Percentiles rank a stretch among this genome's conserved stretches.
These are phyloP conservation scores for Zapornia atra DNA, from an alignment of 2,113 vertebrate genomes.

Conservation along the genomic window DNA sequence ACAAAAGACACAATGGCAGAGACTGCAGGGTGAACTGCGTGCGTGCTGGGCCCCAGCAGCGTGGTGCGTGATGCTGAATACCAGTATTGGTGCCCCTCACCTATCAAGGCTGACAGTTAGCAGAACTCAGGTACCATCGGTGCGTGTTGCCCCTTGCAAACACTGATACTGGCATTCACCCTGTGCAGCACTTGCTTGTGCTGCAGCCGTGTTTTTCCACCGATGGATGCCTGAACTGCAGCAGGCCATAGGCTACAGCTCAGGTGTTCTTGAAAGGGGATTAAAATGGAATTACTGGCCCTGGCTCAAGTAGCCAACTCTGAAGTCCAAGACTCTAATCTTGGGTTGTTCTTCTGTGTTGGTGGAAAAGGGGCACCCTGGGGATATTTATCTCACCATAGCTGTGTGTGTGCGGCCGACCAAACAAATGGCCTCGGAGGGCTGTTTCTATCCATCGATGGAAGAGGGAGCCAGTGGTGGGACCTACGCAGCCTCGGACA, in stretches of 20 bases:
- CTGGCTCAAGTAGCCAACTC: neutral
- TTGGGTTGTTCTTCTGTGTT: neutral
- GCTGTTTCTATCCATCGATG: neutral
- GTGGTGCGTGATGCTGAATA: rapidly evolving
- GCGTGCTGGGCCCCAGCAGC: neutral
- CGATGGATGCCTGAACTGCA: neutral
- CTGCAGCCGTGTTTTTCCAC: neutral
- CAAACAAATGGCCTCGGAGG: neutral
- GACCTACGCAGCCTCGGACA: neutral
- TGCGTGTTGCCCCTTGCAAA: rapidly evolving
- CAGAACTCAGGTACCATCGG: rapidly evolving
- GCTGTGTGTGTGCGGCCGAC: rapidly evolving
- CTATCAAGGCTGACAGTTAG: neutral
- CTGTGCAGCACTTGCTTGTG: rapidly evolving
- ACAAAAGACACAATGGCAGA: neutral
- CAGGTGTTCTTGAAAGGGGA: neutral
- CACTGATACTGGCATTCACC: neutral
- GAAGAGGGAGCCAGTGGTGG: neutral
- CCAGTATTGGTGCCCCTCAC: neutral
- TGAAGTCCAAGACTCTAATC: neutral
- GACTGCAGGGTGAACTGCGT: neutral
- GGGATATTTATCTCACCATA: neutral
- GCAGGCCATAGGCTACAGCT: neutral
- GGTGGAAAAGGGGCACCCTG: neutral
- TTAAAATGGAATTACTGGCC: neutral